phyloP scores from a whole-genome alignment of 2,888 invertebrate species.

The Xestia ashworthii region DNA sequence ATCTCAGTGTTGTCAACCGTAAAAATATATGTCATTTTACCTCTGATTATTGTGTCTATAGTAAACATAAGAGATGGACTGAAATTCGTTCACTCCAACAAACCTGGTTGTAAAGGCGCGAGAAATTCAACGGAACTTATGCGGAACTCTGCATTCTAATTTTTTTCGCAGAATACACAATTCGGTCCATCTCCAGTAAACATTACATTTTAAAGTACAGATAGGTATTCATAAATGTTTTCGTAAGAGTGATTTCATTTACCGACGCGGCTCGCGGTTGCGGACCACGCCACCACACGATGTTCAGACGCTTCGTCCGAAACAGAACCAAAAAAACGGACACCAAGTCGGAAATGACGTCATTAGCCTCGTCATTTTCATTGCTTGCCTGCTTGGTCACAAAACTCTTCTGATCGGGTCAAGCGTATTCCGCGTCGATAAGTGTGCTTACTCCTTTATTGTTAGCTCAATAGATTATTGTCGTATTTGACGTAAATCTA shows the following conservation, averaged over 20 bases:
- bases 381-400: background rate
- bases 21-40: conserved; percentile 24
- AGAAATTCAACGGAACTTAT: background rate
- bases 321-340: too few species aligned
- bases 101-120: background rate
- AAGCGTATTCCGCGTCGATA: background rate
- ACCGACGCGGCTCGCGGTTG: background rate
- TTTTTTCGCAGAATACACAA: background rate
- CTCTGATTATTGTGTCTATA: conserved; percentile 46
- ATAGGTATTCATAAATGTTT: conserved; percentile 31
- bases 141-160: background rate
- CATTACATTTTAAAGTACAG: conserved; percentile 4
- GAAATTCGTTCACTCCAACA: background rate
- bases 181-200: conserved; percentile 3
- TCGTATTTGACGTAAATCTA: conserved; percentile 25
- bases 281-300: background rate
- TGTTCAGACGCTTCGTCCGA: background rate
- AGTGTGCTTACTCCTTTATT: background rate
- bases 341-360: too few species aligned
- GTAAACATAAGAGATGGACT: background rate
- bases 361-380: background rate
- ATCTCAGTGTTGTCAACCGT: conserved; percentile 47
- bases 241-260: background rate
- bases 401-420: background rate
- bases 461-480: conserved; percentile 37